Base-by-base conservation (phyloP, 2,113 vertebrate genomes). In the Xenopus borealis region DNA sequence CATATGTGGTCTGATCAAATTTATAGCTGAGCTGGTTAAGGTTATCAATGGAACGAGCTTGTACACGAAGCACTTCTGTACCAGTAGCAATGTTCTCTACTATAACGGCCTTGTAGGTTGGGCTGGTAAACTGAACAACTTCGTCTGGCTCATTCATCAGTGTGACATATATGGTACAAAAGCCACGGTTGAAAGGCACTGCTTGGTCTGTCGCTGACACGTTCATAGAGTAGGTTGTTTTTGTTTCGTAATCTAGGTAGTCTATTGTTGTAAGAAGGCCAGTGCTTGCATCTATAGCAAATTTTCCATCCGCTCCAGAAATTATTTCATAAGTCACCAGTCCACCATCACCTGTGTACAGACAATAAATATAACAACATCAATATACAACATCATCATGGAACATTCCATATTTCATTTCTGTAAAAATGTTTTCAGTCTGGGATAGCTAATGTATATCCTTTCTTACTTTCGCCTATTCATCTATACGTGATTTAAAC, bases 221-320 rank as follows among this genome's bases (percentile, higher is more conserved):
- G 0, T 98, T 98, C 94, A 98, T 98, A 72, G 95, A 81, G 80
- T 98, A 98, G 79, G 93, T 94, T 79, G 95, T 98, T 86, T 97
- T 98, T 72, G 95, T 98, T 89, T 99, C 97, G 0, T 96, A 99
- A 86, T 99, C 97, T 82, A 99, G 85, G 80, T 96, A 92, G n/a
- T 98, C 94, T 7, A 95, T 87, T 0, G 97, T 99, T 1, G 91
- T 95, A 67, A 99, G 82, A 80, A 96, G 90, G 16, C 94, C 95
- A 0, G 94, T 95, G 89, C 94, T 92, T 73, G 90, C 81, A 2
- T 96, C 97, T 4, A 99, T 95, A 85, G 95, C 93, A 14, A 99
- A 99, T 79, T 97, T 98, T 67, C 90, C 93, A 79, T 98, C 96
- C 0, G 95, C 89, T 0, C 97, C 97, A 0, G 94, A 95, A 45